These are phyloP conservation scores for Poecilia picta DNA, from an alignment of 2,797 vertebrate species.

Conservation along the genomic window DNA sequence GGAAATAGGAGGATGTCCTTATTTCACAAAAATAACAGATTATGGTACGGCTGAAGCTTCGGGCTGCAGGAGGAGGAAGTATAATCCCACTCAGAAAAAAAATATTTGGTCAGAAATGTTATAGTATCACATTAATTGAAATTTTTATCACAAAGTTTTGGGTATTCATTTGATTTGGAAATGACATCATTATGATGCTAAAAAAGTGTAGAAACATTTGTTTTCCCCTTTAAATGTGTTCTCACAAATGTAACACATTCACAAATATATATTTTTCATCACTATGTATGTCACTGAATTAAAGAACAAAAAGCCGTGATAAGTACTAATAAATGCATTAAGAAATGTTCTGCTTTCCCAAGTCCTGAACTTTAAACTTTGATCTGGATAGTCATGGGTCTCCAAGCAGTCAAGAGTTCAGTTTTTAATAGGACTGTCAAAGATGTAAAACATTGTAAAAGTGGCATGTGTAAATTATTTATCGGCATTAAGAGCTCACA, in stretches of 20 bases:
- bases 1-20: conserved; percentile 41
- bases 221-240: background rate
- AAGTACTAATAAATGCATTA: background rate
- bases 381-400: background rate
- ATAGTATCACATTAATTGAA: background rate
- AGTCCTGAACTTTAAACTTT: background rate
- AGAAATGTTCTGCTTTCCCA: background rate
- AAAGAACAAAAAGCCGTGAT: background rate
- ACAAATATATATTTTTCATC: background rate
- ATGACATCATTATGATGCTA: background rate
- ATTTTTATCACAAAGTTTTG: background rate
- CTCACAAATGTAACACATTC: background rate
- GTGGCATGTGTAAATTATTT: background rate
- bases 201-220: background rate
- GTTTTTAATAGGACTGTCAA: background rate
- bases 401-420: background rate
- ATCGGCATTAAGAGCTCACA: background rate
- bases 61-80: background rate
- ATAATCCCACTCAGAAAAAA: background rate
- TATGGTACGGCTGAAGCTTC: background rate
- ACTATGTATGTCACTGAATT: background rate
- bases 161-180: background rate
- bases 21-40: conserved; percentile 24
- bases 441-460: background rate
- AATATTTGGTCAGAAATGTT: background rate